Percentiles rank a stretch among this genome's conserved stretches.
Evolutionary conservation across 2,797 vertebrate genomes (phyloP).

Genomic region (Phataginus tetradactyla): DNA sequence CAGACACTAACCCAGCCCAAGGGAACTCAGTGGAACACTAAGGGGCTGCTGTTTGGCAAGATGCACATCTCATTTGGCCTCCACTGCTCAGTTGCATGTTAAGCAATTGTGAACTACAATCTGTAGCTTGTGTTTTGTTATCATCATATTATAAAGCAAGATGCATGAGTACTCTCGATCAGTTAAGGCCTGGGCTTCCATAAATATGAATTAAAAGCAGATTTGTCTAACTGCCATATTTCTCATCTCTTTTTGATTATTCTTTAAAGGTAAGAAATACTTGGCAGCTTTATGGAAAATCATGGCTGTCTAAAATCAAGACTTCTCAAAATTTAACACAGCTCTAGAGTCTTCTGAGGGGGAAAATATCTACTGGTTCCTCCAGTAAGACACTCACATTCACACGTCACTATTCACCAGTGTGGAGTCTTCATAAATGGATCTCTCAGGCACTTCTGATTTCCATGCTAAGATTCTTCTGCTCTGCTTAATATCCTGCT

Average conservation of each 20-base stretch:
- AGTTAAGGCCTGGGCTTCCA: background rate
- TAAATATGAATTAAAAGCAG: background rate
- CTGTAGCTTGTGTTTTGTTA: background rate
- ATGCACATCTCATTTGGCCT: background rate
- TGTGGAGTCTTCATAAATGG: background rate
- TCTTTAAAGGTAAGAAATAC: background rate
- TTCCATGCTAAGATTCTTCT: background rate
- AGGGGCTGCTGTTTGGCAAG: background rate
- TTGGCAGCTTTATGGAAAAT: background rate
- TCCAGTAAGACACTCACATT: fast-evolving
- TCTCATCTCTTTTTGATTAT: background rate
- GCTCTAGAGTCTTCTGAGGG: background rate
- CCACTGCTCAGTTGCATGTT: background rate
- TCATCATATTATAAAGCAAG: background rate
- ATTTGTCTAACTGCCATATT: background rate
- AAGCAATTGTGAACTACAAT: fast-evolving
- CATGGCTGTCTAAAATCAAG: background rate
- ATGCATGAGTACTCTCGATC: background rate
- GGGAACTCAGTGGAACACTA: background rate
- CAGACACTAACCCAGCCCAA: background rate
- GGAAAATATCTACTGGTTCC: background rate
- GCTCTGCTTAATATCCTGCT: background rate
- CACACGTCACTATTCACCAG: too few species aligned
- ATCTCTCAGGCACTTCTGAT: background rate
- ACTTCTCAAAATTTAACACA: background rate